Evolutionary conservation across 2,888 invertebrate genomes (phyloP).

Genomic region (Volucella bombylans): DNA sequence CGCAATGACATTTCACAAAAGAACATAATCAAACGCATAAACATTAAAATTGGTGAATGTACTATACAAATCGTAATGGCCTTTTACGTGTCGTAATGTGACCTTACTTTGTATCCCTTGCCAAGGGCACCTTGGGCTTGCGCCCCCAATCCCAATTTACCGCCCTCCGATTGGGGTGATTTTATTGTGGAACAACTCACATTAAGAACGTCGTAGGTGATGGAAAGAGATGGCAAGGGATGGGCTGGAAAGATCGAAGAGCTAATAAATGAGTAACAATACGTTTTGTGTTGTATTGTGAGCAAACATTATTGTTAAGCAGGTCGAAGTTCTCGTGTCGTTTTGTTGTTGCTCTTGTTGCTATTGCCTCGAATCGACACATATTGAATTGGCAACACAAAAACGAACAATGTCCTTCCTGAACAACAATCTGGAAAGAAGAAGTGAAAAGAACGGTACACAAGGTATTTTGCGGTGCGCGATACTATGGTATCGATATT

Average conservation of each 20-base stretch:
- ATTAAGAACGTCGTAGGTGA: conserved; percentile 42
- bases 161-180: conserved; percentile 20
- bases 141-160: conserved; percentile 12
- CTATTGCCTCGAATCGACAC: conserved; percentile 67
- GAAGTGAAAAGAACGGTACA: not conserved
- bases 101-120: conserved; percentile 3
- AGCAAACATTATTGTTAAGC: conserved; percentile 69
- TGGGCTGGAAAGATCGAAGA: not conserved
- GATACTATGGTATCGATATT: not conserved
- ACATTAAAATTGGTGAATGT: conserved; percentile 65
- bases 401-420: conserved; percentile 48
- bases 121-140: not conserved
- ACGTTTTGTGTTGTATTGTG: conserved; percentile 64
- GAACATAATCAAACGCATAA: conserved; percentile 67
- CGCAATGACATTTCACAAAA: conserved; percentile 70
- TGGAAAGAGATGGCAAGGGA: too few relatives aligned
- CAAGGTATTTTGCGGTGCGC: conserved; percentile 30
- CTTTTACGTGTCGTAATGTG: conserved; percentile 15
- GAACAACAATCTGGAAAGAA: conserved; percentile 9
- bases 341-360: conserved; percentile 61
- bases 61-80: conserved; percentile 65
- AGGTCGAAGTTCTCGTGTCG: conserved; percentile 64
- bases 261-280: conserved; percentile 73
- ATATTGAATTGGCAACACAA: conserved; percentile 58
- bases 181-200: conserved; percentile 59